A percentile compares a stretch with the other conserved stretches of the same genome.
Conservation (phyloP, 2,797 vertebrate species). For the Zonotrichia albicollis region DNA sequence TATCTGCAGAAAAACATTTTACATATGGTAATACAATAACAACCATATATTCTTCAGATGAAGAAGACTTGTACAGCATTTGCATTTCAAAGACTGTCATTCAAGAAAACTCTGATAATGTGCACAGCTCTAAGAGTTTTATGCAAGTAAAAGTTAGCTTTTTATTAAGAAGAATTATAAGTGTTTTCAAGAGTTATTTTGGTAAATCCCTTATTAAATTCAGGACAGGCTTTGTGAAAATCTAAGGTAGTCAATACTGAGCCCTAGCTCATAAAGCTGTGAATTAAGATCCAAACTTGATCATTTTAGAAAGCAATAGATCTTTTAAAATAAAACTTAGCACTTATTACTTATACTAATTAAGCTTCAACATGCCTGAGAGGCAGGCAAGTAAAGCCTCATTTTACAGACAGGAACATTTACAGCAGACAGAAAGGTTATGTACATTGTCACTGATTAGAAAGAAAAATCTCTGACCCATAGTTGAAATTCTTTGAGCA, state of each 20-base stretch:
- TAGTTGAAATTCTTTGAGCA: constrained; percentile 7
- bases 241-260: constrained; percentile 1
- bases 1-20: constrained; percentile 28
- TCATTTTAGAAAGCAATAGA: constrained; percentile 44
- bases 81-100: constrained; percentile 44
- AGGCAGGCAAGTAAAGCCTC: constrained; percentile 26
- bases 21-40: constrained; percentile 30
- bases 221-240: not conserved
- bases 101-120: constrained; percentile 11
- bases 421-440: constrained; percentile 48
- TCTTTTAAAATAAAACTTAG: constrained; percentile 37
- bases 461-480: constrained; percentile 49
- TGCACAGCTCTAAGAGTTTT: not conserved
- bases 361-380: constrained; percentile 35
- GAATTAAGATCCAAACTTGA: constrained; percentile 32
- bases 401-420: constrained; percentile 43
- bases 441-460: constrained; percentile 18
- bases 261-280: constrained; percentile 3
- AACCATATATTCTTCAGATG: not conserved
- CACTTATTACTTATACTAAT: constrained; percentile 45
- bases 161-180: not conserved
- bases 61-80: constrained; percentile 1
- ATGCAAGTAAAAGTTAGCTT: not conserved
- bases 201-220: constrained; percentile 39
- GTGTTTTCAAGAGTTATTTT: constrained; percentile 26